phyloP scores from a whole-genome alignment of 1,140 invertebrate species.

The Drosophila funebris region DNA sequence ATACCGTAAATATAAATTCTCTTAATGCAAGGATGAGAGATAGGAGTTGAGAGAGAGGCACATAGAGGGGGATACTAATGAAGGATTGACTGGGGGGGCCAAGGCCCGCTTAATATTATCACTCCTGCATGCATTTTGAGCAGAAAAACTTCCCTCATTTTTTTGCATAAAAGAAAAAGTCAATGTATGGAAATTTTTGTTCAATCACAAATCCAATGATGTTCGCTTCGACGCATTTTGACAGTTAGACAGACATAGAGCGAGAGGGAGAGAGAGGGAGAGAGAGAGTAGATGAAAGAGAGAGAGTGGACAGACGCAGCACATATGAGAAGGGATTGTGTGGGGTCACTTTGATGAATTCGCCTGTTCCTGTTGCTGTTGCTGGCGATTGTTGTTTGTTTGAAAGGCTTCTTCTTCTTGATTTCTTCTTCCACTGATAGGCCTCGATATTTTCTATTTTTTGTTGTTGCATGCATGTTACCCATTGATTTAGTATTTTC shows the following conservation, averaged over 20 bases:
- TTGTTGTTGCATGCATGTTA: conserved; percentile 22
- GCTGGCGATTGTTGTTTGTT: conserved; percentile 70
- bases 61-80: conserved; percentile 48
- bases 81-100: conserved; percentile 42
- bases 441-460: conserved; percentile 25
- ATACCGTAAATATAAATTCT: conserved; percentile 81
- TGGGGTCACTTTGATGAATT: conserved; percentile 71
- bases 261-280: conserved; percentile 4
- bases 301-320: background rate
- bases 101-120: conserved; percentile 63
- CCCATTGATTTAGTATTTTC: conserved; percentile 42
- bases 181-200: conserved; percentile 82
- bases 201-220: conserved; percentile 83
- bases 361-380: conserved; percentile 34
- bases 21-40: background rate
- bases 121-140: conserved; percentile 76
- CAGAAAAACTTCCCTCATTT: background rate
- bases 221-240: conserved; percentile 83
- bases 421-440: conserved; percentile 32
- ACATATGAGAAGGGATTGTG: background rate
- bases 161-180: conserved; percentile 31
- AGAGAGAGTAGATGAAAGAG: background rate
- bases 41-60: background rate
- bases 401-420: conserved; percentile 60
- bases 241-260: conserved; percentile 65